Evolutionary conservation across 2,888 invertebrate genomes (phyloP).

Genomic region (Tachina lurida): DNA sequence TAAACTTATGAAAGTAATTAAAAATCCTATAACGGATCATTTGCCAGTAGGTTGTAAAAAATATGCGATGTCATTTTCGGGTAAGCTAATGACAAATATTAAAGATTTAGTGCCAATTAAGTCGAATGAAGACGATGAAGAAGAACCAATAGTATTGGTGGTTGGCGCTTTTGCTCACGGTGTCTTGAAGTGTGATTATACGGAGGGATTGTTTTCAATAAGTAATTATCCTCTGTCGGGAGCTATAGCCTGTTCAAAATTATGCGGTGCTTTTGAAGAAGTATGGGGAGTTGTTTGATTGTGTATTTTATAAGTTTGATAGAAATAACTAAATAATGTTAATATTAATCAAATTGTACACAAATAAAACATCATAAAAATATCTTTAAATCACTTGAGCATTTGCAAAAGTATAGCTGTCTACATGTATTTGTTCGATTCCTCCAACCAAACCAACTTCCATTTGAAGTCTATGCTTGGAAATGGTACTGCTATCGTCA

Average conservation of each 20-base stretch:
- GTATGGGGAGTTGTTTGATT: conserved; percentile 90
- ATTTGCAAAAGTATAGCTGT: too few relatives aligned
- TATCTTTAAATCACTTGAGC: too few relatives aligned
- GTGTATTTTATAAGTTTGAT: background rate
- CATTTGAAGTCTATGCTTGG: too few relatives aligned
- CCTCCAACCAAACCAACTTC: too few relatives aligned
- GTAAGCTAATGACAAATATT: conserved; percentile 87
- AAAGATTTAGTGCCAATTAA: conserved; percentile 89
- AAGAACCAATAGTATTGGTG: conserved; percentile 93
- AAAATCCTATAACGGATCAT: conserved; percentile 97
- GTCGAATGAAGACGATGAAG: conserved; percentile 84
- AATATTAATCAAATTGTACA: conserved; percentile 60
- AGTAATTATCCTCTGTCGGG: conserved; percentile 98
- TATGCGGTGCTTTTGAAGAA: conserved; percentile 97
- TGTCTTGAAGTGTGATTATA: conserved; percentile 93
- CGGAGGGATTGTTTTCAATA: conserved; percentile 94
- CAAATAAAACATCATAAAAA: background rate
- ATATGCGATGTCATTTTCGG: conserved; percentile 94
- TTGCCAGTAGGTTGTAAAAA: conserved; percentile 97
- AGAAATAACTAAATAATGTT: conserved; percentile 59
- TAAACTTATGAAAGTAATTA: conserved; percentile 96
- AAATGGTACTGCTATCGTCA: too few relatives aligned
- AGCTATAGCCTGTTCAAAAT: conserved; percentile 96
- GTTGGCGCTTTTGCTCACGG: conserved; percentile 99
- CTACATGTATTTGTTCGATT: too few relatives aligned